These are phyloP conservation scores for Acrobeloides nanus DNA, from an alignment of 2,888 invertebrate species.

Conservation along the genomic window DNA sequence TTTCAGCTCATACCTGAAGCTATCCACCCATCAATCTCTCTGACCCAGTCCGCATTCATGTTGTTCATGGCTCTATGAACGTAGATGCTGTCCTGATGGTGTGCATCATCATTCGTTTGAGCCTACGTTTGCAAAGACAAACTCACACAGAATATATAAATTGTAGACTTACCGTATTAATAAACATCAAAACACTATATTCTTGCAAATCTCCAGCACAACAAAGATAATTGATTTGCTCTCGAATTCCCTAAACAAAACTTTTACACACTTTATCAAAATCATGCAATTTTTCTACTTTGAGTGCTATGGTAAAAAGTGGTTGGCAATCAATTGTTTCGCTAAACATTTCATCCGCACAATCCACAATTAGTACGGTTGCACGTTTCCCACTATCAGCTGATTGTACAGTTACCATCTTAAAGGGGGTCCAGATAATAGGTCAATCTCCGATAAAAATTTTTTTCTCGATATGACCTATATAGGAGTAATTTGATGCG, in stretches of 20 bases:
- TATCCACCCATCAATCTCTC: conserved; percentile 8
- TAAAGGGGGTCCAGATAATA: too few species aligned
- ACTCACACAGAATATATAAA: too few species aligned
- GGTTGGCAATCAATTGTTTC: conserved; percentile 1
- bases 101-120: conserved; percentile 13
- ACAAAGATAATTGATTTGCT: background rate
- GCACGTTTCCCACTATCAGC: conserved; percentile 18
- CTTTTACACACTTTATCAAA: too few species aligned
- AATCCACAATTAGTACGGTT: conserved; percentile 18
- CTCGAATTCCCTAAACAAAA: background rate
- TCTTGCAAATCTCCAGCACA: conserved; percentile 13
- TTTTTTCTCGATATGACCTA: too few species aligned
- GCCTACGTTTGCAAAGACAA: background rate
- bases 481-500: too few species aligned
- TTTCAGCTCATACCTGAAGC: too few species aligned
- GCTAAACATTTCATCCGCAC: conserved; percentile 18
- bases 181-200: conserved; percentile 10
- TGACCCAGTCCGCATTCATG: conserved; percentile 16
- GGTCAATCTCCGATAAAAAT: too few species aligned
- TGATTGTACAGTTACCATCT: too few species aligned
- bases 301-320: conserved; percentile 11
- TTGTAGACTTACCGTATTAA: conserved; percentile 12
- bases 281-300: too few species aligned
- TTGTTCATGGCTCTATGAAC: conserved; percentile 12
- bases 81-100: conserved; percentile 16